Evolutionary conservation across 2,888 invertebrate genomes (phyloP).

Genomic region (Ophion slaviceki): DNA sequence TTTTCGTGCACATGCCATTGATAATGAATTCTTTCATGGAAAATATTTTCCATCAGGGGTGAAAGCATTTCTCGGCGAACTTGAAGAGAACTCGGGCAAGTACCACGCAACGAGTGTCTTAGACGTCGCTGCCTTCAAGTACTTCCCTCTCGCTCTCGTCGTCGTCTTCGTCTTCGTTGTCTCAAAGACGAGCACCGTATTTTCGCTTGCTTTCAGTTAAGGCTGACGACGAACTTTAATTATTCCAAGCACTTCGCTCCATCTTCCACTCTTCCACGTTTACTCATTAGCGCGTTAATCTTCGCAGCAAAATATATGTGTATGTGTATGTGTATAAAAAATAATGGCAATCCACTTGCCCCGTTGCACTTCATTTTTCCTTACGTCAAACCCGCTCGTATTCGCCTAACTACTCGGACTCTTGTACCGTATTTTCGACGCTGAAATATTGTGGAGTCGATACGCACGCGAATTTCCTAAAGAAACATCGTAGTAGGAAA

Average conservation of each 20-base stretch:
- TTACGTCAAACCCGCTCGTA: constrained; percentile 3
- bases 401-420: constrained; percentile 17
- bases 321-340: background rate
- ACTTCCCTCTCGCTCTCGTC: background rate
- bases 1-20: background rate
- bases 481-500: background rate
- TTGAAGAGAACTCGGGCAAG: constrained; percentile 43
- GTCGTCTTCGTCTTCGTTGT: constrained; percentile 13
- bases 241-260: constrained; percentile 2
- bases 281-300: constrained; percentile 62
- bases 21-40: background rate
- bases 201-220: constrained; percentile 24
- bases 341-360: background rate
- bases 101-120: constrained; percentile 43
- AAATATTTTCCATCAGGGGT: background rate
- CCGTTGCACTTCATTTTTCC: constrained; percentile 47
- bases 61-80: constrained; percentile 18
- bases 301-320: constrained; percentile 3
- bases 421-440: constrained; percentile 1
- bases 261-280: constrained; percentile 13
- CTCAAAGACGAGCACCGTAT: constrained; percentile 9
- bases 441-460: background rate
- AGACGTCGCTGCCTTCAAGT: constrained; percentile 34
- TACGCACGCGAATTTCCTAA: background rate
- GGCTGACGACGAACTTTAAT: constrained; percentile 10